Evolutionary conservation across 1,140 invertebrate genomes (phyloP), one percentile per base, ranked within the genome.

Genomic region (Neodiprion lecontei): DNA sequence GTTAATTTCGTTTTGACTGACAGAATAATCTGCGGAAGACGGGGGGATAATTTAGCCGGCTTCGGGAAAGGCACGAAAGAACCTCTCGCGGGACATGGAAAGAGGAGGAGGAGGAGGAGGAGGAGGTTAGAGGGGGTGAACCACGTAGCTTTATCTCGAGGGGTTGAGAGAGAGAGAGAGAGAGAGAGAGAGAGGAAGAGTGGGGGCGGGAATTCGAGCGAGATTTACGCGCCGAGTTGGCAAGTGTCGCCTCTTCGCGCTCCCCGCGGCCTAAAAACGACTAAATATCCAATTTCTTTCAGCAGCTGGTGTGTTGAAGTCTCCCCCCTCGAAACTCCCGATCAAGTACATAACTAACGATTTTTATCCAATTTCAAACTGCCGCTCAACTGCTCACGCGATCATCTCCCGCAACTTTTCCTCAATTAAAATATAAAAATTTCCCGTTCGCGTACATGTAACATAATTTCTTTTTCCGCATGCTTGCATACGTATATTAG

Each of bases 1-100:
- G 69, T 73, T 77, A 80, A 80, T 79, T 81, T 76, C 48, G 71
- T 69, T 67, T 72, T 80, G 77, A 79, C 79, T 79, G 78, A 73
- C 72, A 76, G 75, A 73, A 77, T 79, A 76, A 79, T 79, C 75
- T 76, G 74, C 71, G 50, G 66, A 50, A 71, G 78, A 76, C 67
- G 75, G 74, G 48, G 69, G 70, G 80, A 80, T 78, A 79, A 81
- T 76, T 80, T 74, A 71, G 76, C 74, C 68, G 69, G 53, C 10
- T 71, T 69, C 67, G 21, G 28, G 40, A 69, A 69, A 47, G 69
- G 40, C 75, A 53, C 49, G 72, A 69, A 78, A 69, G 12, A 69
- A 69, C 40, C 67, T 47, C 67, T 47, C 17, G 17, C 67, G 67
- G 67, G 67, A 7, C 7, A 17, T 61, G 53, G 53, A 61, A 61